Percentiles rank a stretch among this genome's conserved stretches.
These are phyloP conservation scores for Cydia amplana DNA, from an alignment of 1,140 invertebrate species.

Conservation along the genomic window DNA sequence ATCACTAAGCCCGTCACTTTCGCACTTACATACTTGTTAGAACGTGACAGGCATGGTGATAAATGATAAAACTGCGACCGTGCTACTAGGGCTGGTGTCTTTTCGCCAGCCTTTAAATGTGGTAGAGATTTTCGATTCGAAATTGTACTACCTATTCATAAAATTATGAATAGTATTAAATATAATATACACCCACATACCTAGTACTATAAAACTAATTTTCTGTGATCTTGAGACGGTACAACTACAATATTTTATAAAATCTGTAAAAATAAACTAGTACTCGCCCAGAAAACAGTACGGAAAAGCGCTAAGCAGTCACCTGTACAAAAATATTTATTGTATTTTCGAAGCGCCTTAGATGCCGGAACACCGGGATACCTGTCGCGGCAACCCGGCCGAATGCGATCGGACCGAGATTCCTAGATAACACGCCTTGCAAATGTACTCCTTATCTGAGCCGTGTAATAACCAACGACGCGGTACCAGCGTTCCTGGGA, in stretches of 20 bases:
- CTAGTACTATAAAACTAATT: too few relatives aligned
- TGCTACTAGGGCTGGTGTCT: too few relatives aligned
- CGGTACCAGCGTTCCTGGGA: background rate
- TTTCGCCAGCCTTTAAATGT: too few relatives aligned
- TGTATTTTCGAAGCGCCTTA: conserved; percentile 37
- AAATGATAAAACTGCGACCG: too few relatives aligned
- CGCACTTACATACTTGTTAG: too few relatives aligned
- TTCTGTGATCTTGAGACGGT: background rate
- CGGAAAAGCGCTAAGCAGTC: background rate
- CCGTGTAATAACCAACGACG: conserved; percentile 6
- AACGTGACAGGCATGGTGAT: too few relatives aligned
- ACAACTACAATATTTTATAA: background rate
- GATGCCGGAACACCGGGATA: conserved; percentile 47
- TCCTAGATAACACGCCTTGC: conserved; percentile 41
- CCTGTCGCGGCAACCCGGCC: conserved; percentile 52
- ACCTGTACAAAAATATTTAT: conserved; percentile 43
- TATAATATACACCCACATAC: too few relatives aligned
- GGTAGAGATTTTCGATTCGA: too few relatives aligned
- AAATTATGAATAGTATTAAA: too few relatives aligned
- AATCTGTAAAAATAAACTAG: background rate
- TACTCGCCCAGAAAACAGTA: background rate
- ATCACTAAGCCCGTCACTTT: too few relatives aligned
- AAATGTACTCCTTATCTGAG: background rate
- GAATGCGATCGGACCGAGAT: conserved; percentile 48
- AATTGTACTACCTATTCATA: too few relatives aligned